A percentile compares a stretch with the other conserved stretches of the same genome.
Conservation (phyloP, 2,888 invertebrate species). For the Cylloceria caligata region DNA sequence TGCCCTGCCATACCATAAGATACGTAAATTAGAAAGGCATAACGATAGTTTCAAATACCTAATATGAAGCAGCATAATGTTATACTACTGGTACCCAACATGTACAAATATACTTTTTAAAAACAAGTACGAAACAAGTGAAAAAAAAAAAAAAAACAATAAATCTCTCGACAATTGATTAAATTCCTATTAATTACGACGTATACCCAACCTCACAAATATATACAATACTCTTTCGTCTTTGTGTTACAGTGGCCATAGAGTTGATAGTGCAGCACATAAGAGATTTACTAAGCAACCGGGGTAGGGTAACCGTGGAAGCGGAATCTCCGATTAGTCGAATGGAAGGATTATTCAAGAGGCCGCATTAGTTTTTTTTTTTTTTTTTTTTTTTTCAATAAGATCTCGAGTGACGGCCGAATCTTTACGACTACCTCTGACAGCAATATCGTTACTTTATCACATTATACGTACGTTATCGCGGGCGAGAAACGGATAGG, state of each 20-base stretch:
- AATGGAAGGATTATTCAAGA: conserved; percentile 78
- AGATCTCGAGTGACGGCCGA: conserved; percentile 20
- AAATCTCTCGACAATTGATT: conserved; percentile 37
- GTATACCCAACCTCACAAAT: conserved; percentile 32
- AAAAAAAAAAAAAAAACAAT: conserved; percentile 30
- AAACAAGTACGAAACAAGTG: too few species aligned
- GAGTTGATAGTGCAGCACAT: conserved; percentile 99
- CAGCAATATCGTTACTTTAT: conserved; percentile 21
- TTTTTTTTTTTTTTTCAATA: conserved; percentile 45
- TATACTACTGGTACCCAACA: conserved; percentile 35
- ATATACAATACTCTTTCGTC: conserved; percentile 66
- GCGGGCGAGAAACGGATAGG: conserved; percentile 57
- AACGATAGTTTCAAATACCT: neutral
- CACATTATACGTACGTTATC: conserved; percentile 45
- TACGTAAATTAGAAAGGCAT: conserved; percentile 11
- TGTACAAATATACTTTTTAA: conserved; percentile 45
- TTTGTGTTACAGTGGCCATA: conserved; percentile 94
- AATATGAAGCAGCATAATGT: conserved; percentile 59
- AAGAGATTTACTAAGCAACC: conserved; percentile 92
- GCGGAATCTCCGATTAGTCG: conserved; percentile 79
- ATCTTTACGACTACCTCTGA: conserved; percentile 18
- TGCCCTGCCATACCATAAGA: conserved; percentile 30
- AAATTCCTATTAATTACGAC: conserved; percentile 2
- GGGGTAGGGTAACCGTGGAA: conserved; percentile 81
- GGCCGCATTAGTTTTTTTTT: conserved; percentile 79